Evolutionary conservation across 1,140 invertebrate genomes (phyloP).

Genomic region (Leguminivora glycinivorella): DNA sequence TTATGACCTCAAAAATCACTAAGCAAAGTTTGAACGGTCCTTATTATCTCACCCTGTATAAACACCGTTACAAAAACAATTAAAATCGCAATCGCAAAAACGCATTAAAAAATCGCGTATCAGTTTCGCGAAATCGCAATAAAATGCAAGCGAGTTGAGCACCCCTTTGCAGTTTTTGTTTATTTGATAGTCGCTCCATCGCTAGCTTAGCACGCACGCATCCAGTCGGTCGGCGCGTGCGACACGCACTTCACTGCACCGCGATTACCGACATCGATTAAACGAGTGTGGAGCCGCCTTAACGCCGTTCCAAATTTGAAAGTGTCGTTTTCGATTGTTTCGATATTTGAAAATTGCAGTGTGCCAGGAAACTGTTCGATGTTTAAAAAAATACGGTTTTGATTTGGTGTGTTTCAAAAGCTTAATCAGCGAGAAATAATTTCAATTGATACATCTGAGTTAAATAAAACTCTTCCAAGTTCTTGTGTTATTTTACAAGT

Average conservation of each 20-base stretch:
- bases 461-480: no score
- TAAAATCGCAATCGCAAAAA: conserved; percentile 26
- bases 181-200: conserved; percentile 70
- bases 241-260: conserved; percentile 45
- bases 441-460: not conserved
- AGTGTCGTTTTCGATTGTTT: not conserved
- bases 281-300: conserved; percentile 38
- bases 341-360: conserved; percentile 15
- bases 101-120: conserved; percentile 40
- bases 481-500: no score
- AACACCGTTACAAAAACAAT: conserved; percentile 18
- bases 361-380: no score
- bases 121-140: conserved; percentile 50
- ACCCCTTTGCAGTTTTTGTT: conserved; percentile 66
- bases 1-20: no score
- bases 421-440: not conserved
- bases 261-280: conserved; percentile 22
- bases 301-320: conserved; percentile 31
- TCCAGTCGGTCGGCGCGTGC: conserved; percentile 53
- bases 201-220: conserved; percentile 57
- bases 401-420: not conserved
- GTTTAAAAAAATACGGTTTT: not conserved
- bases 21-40: no score
- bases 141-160: conserved; percentile 53
- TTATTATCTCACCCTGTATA: no score